phyloP scores from a whole-genome alignment of 2,797 vertebrate species.

The Tenualosa thibaudeaui region DNA sequence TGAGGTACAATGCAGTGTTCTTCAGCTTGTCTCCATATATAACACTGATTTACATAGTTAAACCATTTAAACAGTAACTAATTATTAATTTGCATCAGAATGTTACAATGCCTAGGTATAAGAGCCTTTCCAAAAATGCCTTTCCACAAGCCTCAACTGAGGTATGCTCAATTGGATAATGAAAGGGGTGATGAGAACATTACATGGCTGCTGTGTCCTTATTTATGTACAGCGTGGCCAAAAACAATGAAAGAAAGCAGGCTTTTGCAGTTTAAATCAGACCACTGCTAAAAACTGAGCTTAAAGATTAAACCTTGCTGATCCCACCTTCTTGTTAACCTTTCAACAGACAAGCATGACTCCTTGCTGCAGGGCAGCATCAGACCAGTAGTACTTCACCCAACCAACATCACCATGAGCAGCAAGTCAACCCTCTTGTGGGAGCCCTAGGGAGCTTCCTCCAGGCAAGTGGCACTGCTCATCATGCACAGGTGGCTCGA shows the following conservation, averaged over 20 bases:
- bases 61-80: neutral
- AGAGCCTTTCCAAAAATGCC: too few species aligned
- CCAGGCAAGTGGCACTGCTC: constrained; percentile 32
- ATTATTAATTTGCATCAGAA: neutral
- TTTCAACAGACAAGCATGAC: constrained; percentile 27
- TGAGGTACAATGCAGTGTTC: neutral
- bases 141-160: too few species aligned
- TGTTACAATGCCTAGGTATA: too few species aligned
- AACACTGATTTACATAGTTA: neutral
- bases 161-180: neutral
- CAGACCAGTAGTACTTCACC: neutral
- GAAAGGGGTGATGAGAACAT: too few species aligned
- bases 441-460: neutral
- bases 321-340: neutral
- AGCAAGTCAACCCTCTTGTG: neutral
- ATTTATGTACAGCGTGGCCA: too few species aligned
- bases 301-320: neutral
- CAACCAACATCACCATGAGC: neutral
- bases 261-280: neutral
- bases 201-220: too few species aligned
- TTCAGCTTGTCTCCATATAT: neutral
- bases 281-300: neutral
- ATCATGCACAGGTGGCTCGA: constrained; percentile 80
- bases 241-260: neutral
- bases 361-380: neutral